phyloP scores from a whole-genome alignment of 2,113 vertebrate species.

The Anarrhichthys ocellatus region DNA sequence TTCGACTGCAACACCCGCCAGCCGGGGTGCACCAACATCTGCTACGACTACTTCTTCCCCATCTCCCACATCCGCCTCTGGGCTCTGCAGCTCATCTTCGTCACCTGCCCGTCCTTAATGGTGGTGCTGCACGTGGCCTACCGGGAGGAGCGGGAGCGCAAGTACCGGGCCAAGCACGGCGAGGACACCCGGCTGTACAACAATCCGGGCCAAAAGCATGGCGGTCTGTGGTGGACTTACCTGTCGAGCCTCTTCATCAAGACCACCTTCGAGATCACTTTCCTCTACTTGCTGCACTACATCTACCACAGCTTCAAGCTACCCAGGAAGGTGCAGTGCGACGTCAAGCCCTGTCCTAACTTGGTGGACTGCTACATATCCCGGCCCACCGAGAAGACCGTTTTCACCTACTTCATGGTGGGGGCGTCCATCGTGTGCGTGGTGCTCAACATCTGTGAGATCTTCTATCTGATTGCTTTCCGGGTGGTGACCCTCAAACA shows the following conservation, averaged over 20 bases:
- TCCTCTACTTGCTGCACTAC: constrained; percentile 85
- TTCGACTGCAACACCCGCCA: constrained; percentile 87
- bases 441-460: constrained; percentile 85
- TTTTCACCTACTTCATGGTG: constrained; percentile 90
- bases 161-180: constrained; percentile 76
- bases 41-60: constrained; percentile 89
- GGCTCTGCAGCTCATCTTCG: constrained; percentile 94
- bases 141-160: constrained; percentile 80
- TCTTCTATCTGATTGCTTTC: constrained; percentile 83
- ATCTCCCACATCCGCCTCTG: constrained; percentile 92
- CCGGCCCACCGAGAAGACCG: constrained; percentile 86
- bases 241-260: constrained; percentile 86
- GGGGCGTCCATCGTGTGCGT: constrained; percentile 82
- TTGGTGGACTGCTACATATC: constrained; percentile 86
- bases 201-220: constrained; percentile 87
- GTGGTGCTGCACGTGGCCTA: constrained; percentile 87
- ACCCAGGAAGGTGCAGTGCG: constrained; percentile 84
- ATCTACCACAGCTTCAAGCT: constrained; percentile 84
- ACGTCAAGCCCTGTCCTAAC: constrained; percentile 82
- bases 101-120: constrained; percentile 90
- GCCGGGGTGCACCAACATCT: constrained; percentile 86
- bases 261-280: constrained; percentile 79
- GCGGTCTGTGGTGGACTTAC: constrained; percentile 93
- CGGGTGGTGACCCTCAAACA: constrained; percentile 63
- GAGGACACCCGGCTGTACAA: constrained; percentile 74